Base-by-base conservation (phyloP, 2,113 vertebrate genomes). In the Rafetus swinhoei region DNA sequence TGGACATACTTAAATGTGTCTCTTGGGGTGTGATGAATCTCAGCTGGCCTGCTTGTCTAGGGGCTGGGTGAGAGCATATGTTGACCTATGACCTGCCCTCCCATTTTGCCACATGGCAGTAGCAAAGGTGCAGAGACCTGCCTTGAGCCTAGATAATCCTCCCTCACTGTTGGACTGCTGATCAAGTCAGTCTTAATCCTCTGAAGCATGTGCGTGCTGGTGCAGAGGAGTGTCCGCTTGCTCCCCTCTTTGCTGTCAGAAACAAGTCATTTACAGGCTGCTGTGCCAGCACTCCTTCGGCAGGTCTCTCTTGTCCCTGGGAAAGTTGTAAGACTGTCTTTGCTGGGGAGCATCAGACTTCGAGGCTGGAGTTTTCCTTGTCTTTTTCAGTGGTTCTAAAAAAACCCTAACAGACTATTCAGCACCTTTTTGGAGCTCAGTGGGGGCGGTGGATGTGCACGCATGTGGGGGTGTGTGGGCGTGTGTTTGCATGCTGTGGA, bases 311-410 rank as follows among this genome's bases (percentile, higher is more conserved):
- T 89, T 88, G 86, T 85, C 90, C 92, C 94, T 1, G 0, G 90
- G 94, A 89, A 96, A 94, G 7, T 89, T 94, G 90, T 88, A 95
- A 95, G 92, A 95, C 92, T 2, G 72, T 32, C 91, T 96, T 53
- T 7, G 19, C 90, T 0, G 0, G 65, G 72, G 91, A 94, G 92
- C 93, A 85, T 92, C 65, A 82, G 86, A 93, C 94, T 89, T 91
- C 87, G 90, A 54, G 85, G 83, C 91, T 90, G 93, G 92, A 94
- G 91, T 96, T 97, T 95, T 93, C 93, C 93, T 79, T 96, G 69
- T 93, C 81, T 35, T 95, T 95, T 96, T 91, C 84, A 94, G 90
- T 81, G 53, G 45, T 39, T 93, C 86, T 94, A 90, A 93, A 86
- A 84, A 90, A 2, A 2, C 57, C 22, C 83, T 92, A 52, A 65